Percentiles rank a stretch among this genome's conserved stretches.
Evolutionary conservation across 2,888 invertebrate species (phyloP).

Genomic region (Druceiella hillmani): DNA sequence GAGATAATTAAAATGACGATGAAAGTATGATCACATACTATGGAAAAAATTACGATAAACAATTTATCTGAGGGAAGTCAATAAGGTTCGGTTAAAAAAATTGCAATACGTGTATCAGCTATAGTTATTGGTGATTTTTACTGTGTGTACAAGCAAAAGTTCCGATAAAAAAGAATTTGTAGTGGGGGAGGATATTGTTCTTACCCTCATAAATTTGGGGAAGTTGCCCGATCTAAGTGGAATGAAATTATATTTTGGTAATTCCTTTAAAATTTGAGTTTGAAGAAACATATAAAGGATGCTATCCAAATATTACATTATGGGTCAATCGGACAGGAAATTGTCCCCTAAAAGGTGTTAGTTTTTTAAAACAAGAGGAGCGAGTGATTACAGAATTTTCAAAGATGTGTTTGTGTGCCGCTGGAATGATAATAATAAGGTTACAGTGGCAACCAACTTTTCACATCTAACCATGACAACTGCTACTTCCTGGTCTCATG

Average conservation of each 20-base stretch:
- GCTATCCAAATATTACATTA: slow-evolving; percentile 14
- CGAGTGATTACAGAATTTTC: no score
- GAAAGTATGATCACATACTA: no score
- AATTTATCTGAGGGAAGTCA: no score
- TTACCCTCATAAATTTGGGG: slow-evolving; percentile 9
- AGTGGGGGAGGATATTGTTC: slow-evolving; percentile 15
- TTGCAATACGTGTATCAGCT: no score
- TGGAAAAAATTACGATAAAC: no score
- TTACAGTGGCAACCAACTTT: slow-evolving; percentile 17
- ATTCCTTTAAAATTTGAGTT: slow-evolving; percentile 14
- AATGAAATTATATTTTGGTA: no score
- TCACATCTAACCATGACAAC: no score
- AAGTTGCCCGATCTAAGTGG: no score
- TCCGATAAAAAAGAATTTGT: no score
- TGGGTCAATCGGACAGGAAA: slow-evolving; percentile 15
- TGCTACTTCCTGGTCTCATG: slow-evolving; percentile 9
- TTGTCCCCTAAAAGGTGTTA: slow-evolving; percentile 17
- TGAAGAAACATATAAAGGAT: slow-evolving; percentile 14
- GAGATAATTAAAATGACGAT: no score
- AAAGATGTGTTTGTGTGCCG: slow-evolving; percentile 15
- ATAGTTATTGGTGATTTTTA: no score
- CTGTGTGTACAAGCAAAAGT: slow-evolving; percentile 9
- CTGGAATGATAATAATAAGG: slow-evolving; percentile 16
- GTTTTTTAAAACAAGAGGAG: slow-evolving; percentile 14
- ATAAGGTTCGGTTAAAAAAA: no score